Percentiles rank a stretch among this genome's conserved stretches.
phyloP scores from a whole-genome alignment of 2,888 invertebrate genomes.

The Cataglyphis altisquamis region DNA sequence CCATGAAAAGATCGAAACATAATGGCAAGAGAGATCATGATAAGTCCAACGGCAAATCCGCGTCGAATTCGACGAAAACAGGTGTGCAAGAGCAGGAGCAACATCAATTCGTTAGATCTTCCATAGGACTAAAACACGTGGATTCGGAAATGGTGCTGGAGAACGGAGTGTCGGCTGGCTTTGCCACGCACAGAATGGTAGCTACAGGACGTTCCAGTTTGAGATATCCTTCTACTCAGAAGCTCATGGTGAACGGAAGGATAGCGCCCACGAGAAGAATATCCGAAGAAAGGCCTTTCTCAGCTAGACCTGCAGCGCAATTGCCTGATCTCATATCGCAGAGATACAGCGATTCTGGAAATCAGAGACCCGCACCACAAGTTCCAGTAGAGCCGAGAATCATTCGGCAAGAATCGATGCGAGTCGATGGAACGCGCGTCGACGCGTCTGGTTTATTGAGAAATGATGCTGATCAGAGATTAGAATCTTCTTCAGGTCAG shows the following conservation, averaged over 20 bases:
- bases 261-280: constrained; percentile 82
- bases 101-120: constrained; percentile 68
- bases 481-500: constrained; percentile 80
- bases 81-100: constrained; percentile 72
- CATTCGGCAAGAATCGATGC: constrained; percentile 83
- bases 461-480: constrained; percentile 73
- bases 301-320: constrained; percentile 78
- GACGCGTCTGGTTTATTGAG: constrained; percentile 75
- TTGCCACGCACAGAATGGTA: constrained; percentile 79
- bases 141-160: constrained; percentile 76
- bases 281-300: constrained; percentile 76
- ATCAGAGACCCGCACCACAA: constrained; percentile 83
- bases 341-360: constrained; percentile 82
- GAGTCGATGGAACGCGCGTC: constrained; percentile 78
- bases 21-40: constrained; percentile 75
- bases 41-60: constrained; percentile 74
- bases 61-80: constrained; percentile 73
- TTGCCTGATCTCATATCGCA: constrained; percentile 82
- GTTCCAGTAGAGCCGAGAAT: constrained; percentile 83
- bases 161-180: constrained; percentile 78
- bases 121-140: constrained; percentile 69
- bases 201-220: constrained; percentile 86
- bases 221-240: constrained; percentile 86
- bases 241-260: constrained; percentile 86
- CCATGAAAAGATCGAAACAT: constrained; percentile 79